Percentiles rank a stretch among this genome's conserved stretches.
These are phyloP conservation scores for Cryptus armator DNA, from an alignment of 2,888 invertebrate genomes.

Conservation along the genomic window DNA sequence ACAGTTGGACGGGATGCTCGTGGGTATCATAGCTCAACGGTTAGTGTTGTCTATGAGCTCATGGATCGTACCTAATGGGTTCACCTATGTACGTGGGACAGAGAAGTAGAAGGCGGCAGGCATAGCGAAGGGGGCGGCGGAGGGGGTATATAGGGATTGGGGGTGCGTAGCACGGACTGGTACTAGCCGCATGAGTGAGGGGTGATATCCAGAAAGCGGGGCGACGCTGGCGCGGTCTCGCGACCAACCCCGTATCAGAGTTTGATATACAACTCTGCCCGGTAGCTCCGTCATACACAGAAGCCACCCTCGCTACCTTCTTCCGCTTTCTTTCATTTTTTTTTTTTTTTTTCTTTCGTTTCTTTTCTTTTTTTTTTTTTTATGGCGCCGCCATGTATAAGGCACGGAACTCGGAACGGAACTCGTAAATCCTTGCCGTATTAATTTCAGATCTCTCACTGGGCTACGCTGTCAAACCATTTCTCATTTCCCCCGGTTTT, in stretches of 20 bases:
- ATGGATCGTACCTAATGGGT: constrained; percentile 58
- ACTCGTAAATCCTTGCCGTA: constrained; percentile 64
- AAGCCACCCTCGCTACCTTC: constrained; percentile 60
- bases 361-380: constrained; percentile 50
- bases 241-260: constrained; percentile 69
- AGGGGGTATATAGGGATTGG: constrained; percentile 47
- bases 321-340: constrained; percentile 41
- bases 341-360: constrained; percentile 32
- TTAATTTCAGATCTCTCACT: constrained; percentile 67
- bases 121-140: constrained; percentile 24
- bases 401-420: constrained; percentile 55
- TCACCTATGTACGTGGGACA: constrained; percentile 62
- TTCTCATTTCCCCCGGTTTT: constrained; percentile 43
- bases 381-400: constrained; percentile 61
- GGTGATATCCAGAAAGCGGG: constrained; percentile 65
- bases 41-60: constrained; percentile 38
- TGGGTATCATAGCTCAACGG: constrained; percentile 31
- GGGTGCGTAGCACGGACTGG: constrained; percentile 79
- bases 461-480: constrained; percentile 56
- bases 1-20: background rate
- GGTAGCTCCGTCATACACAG: constrained; percentile 59
- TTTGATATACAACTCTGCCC: constrained; percentile 70
- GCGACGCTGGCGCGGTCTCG: constrained; percentile 57
- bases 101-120: constrained; percentile 41
- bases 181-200: constrained; percentile 72